Evolutionary conservation across 1,140 invertebrate genomes (phyloP).

Genomic region (Bombus polaris): DNA sequence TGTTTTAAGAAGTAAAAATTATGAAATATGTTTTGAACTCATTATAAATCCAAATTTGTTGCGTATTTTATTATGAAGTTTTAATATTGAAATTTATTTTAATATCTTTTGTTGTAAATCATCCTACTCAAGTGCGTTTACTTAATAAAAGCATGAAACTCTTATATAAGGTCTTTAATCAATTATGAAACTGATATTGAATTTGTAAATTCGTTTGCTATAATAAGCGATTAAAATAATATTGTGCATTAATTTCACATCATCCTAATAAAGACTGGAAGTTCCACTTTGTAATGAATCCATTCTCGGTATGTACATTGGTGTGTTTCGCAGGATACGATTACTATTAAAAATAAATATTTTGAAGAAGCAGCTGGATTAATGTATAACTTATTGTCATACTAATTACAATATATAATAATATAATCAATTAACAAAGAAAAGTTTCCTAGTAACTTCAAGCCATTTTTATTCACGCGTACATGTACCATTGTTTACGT

Average conservation of each 20-base stretch:
- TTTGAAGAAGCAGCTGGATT: not conserved
- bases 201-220: not conserved
- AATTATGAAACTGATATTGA: not conserved
- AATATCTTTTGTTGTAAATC: not conserved
- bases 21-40: not conserved
- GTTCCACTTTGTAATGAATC: not conserved
- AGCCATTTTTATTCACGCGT: slow-evolving; percentile 17
- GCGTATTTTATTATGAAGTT: not conserved
- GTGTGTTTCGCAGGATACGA: not conserved
- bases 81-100: not conserved
- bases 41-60: not conserved
- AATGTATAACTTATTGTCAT: slow-evolving; percentile 1
- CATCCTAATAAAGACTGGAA: slow-evolving; percentile 28
- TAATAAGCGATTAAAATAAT: not conserved
- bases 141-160: not conserved
- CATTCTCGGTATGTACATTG: slow-evolving; percentile 16
- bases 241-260: slow-evolving; percentile 48
- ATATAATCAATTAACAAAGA: slow-evolving; percentile 1
- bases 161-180: not conserved
- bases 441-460: not conserved
- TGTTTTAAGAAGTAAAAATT: not conserved
- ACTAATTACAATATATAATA: slow-evolving; percentile 18
- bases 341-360: not conserved
- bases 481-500: not conserved
- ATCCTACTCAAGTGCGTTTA: not conserved